Evolutionary conservation across 2,797 vertebrate genomes (phyloP).

Genomic region (Rhabdomys pumilio): DNA sequence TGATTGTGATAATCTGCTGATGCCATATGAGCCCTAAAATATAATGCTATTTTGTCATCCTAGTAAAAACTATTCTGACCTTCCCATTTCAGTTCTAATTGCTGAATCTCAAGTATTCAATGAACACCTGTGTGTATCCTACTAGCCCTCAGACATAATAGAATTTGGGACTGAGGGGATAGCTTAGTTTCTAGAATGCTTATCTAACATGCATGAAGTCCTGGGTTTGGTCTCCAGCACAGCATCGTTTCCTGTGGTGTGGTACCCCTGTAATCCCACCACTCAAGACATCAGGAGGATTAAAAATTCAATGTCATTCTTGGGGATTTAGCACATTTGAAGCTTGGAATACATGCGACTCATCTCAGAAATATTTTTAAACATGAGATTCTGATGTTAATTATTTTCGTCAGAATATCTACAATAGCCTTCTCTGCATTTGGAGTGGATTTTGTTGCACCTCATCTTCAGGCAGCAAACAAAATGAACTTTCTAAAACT

Average conservation of each 20-base stretch:
- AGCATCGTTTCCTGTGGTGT: not conserved
- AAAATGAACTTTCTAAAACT: constrained; percentile 46
- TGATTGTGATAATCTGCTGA: not conserved
- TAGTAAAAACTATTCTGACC: not conserved
- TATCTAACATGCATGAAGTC: not conserved
- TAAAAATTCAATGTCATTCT: not conserved
- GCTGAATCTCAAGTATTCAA: constrained; percentile 26
- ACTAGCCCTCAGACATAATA: not conserved
- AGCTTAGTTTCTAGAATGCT: not conserved
- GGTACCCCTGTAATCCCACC: not conserved
- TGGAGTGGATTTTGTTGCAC: constrained; percentile 25
- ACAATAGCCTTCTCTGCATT: constrained; percentile 54
- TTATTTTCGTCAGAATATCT: constrained; percentile 48
- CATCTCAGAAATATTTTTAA: not conserved
- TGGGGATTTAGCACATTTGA: not conserved
- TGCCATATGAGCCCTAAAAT: not conserved
- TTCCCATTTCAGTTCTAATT: constrained; percentile 48
- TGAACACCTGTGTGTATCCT: not conserved
- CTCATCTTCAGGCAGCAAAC: constrained; percentile 4
- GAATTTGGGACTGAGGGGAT: not conserved
- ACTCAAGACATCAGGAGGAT: not conserved
- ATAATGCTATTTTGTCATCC: not conserved
- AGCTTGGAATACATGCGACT: not conserved
- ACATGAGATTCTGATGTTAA: not conserved
- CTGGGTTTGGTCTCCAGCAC: not conserved